phyloP scores from a whole-genome alignment of 1,140 invertebrate genomes.

The Paralvinella palmiformis region DNA sequence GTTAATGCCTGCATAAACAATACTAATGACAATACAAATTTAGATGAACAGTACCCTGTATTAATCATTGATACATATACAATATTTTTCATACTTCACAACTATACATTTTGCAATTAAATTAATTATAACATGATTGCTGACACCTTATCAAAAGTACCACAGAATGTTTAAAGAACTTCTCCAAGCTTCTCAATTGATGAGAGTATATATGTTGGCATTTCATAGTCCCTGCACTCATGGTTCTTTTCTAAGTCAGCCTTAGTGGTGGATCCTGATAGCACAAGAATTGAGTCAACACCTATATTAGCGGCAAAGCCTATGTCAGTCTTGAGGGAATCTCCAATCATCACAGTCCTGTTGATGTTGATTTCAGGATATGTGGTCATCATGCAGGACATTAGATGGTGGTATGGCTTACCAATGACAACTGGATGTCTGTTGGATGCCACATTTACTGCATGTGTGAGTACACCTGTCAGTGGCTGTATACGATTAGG shows the following conservation, averaged over 20 bases:
- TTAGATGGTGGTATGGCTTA: background rate
- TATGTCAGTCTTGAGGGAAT: slow-evolving; percentile 29
- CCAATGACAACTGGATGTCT: background rate
- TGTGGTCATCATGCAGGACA: background rate
- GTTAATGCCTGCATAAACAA: no score
- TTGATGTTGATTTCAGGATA: background rate
- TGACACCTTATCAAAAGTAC: no score
- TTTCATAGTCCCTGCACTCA: no score
- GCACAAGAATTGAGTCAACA: slow-evolving; percentile 32
- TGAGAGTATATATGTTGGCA: no score
- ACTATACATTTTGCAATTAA: no score
- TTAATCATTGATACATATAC: no score
- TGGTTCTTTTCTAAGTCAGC: slow-evolving; percentile 13
- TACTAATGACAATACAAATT: no score
- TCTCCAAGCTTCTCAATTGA: no score
- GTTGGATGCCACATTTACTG: background rate
- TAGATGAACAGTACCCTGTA: no score
- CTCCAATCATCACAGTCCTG: background rate
- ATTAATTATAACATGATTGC: no score
- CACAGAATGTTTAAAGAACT: no score
- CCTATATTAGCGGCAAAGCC: slow-evolving; percentile 31
- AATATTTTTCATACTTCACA: no score
- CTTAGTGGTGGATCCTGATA: slow-evolving; percentile 25
- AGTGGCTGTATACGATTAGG: background rate
- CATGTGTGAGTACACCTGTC: slow-evolving; percentile 23